Conservation (phyloP, 2,113 vertebrate species). For the Sebastes schlegelii region DNA sequence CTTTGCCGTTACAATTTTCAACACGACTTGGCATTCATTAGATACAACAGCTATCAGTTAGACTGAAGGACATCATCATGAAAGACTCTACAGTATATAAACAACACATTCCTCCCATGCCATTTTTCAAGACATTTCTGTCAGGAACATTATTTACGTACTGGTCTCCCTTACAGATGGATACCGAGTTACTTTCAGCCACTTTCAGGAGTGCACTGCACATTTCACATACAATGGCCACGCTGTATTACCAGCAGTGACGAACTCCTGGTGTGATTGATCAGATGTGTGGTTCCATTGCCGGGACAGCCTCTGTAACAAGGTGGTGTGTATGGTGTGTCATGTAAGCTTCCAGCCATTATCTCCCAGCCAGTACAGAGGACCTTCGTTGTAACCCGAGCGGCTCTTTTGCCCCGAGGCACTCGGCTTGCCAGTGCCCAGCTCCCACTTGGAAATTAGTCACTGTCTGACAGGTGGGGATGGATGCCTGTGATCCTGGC, state of each 20-base stretch:
- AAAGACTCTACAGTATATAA: not conserved
- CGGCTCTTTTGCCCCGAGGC: constrained; percentile 68
- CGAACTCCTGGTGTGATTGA: constrained; percentile 59
- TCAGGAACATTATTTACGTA: not conserved
- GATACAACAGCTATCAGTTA: not conserved
- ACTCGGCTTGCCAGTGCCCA: constrained; percentile 61
- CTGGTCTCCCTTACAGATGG: not conserved
- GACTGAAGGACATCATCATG: not conserved
- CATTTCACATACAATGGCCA: not conserved
- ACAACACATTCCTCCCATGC: not conserved
- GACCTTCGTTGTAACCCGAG: constrained; percentile 71
- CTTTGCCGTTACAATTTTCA: not conserved
- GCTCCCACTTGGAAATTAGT: constrained; percentile 74
- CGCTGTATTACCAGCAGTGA: constrained; percentile 18
- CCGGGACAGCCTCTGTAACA: constrained; percentile 55
- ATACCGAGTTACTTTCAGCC: constrained; percentile 12
- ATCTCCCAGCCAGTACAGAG: constrained; percentile 65
- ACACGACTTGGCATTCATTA: constrained; percentile 5
- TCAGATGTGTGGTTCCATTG: constrained; percentile 51
- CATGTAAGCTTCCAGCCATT: constrained; percentile 69
- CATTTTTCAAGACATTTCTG: not conserved
- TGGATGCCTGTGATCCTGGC: constrained; percentile 72
- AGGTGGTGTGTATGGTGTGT: constrained; percentile 55
- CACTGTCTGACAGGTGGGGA: constrained; percentile 76
- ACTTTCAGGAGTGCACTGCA: not conserved